A percentile compares a stretch with the other conserved stretches of the same genome.
phyloP scores from a whole-genome alignment of 2,797 vertebrate species.

The Salarias fasciatus region DNA sequence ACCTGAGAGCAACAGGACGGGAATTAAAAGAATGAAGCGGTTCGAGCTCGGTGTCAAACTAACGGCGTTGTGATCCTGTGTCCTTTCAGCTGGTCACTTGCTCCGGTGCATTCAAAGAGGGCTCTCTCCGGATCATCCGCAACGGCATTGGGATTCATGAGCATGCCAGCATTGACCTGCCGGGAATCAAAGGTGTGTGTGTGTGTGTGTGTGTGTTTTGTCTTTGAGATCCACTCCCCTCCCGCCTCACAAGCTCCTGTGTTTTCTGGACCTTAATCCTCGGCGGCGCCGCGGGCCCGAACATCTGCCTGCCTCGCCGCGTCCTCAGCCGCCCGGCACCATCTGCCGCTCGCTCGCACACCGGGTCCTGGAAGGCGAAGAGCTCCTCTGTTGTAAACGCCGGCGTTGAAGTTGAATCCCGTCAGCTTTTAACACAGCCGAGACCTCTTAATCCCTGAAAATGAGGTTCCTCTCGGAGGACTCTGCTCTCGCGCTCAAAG shows the following conservation, averaged over 20 bases:
- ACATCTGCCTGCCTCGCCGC: slow-evolving; percentile 50
- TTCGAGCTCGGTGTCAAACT: no score
- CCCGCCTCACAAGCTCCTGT: slow-evolving; percentile 21
- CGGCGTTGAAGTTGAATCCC: no score
- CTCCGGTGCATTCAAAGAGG: slow-evolving; percentile 98
- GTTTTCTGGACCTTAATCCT: slow-evolving; percentile 39
- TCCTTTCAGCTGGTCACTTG: slow-evolving; percentile 93
- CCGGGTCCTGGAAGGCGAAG: slow-evolving; percentile 12
- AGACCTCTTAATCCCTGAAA: slow-evolving; percentile 51
- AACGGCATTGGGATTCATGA: slow-evolving; percentile 99
- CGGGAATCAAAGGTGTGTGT: slow-evolving; percentile 89
- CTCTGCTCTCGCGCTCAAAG: slow-evolving; percentile 40
- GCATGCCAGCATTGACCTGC: slow-evolving; percentile 98
- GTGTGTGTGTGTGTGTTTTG: slow-evolving; percentile 20
- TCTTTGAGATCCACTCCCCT: slow-evolving; percentile 11
- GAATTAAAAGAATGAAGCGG: no score
- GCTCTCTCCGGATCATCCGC: slow-evolving; percentile 96
- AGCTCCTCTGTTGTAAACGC: no score
- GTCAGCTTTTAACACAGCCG: slow-evolving; percentile 36
- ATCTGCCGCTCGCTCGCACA: no score
- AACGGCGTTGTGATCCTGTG: background rate
- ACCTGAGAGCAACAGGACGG: no score
- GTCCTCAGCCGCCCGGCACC: no score
- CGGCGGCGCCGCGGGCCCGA: slow-evolving; percentile 16
- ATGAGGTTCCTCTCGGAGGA: slow-evolving; percentile 46